phyloP scores from a whole-genome alignment of 1,140 invertebrate species.

The Drosophila lini region DNA sequence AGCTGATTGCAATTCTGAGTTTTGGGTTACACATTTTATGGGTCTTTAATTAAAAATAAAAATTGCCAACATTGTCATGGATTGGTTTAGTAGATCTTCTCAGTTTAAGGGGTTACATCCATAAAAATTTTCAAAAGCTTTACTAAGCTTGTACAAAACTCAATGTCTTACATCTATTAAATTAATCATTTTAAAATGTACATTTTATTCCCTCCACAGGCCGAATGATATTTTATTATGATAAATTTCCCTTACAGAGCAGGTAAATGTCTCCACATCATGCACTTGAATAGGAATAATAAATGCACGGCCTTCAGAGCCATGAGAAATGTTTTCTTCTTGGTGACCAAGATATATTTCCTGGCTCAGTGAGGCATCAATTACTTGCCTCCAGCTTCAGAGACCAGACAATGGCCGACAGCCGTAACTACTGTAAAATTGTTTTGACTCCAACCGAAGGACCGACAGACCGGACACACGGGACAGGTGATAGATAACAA shows the following conservation, averaged over 20 bases:
- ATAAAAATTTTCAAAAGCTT: background rate
- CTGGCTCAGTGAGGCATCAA: conserved; percentile 41
- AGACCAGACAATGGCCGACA: conserved; percentile 42
- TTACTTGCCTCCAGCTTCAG: conserved; percentile 25
- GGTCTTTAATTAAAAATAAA: background rate
- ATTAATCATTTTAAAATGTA: background rate
- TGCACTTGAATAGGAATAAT: conserved; percentile 22
- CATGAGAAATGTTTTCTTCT: conserved; percentile 29
- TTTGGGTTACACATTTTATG: background rate
- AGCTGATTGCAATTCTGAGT: conserved; percentile 50
- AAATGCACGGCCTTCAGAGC: conserved; percentile 6
- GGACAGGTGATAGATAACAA: conserved; percentile 60
- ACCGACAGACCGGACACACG: conserved; percentile 32
- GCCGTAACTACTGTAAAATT: conserved; percentile 55
- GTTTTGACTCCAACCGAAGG: conserved; percentile 40
- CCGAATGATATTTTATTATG: background rate
- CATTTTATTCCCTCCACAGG: background rate
- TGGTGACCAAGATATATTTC: conserved; percentile 32
- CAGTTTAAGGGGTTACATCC: background rate
- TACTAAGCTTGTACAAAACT: too few species aligned
- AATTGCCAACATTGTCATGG: background rate
- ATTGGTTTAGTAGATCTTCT: background rate
- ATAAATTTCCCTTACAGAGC: background rate
- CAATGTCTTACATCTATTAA: too few species aligned
- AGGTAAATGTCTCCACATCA: conserved; percentile 5